These are phyloP conservation scores for Pristis pectinata DNA, from an alignment of 2,797 vertebrate species.

Conservation along the genomic window DNA sequence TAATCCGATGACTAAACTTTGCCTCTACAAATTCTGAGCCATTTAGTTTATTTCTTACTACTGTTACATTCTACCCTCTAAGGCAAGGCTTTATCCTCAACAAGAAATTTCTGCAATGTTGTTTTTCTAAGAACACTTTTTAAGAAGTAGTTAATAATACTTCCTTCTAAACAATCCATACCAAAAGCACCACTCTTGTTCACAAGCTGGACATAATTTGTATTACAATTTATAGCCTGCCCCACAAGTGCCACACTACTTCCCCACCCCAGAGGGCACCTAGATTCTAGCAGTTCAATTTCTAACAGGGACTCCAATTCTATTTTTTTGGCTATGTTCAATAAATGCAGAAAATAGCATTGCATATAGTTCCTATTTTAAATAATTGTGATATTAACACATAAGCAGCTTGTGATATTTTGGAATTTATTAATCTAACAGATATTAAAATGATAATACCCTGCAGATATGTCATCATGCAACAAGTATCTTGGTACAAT, in stretches of 20 bases:
- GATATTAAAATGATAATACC: neutral
- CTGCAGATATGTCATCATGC: neutral
- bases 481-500: too few relatives aligned
- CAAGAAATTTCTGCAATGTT: neutral
- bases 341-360: too few relatives aligned
- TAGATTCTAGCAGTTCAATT: neutral
- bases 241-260: too few relatives aligned
- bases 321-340: neutral
- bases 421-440: neutral
- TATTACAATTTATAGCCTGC: neutral
- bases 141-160: neutral
- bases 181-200: neutral
- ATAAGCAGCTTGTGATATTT: neutral
- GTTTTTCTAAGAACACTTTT: neutral
- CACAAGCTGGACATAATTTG: neutral
- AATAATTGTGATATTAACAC: too few relatives aligned
- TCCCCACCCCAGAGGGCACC: too few relatives aligned
- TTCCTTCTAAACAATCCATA: neutral
- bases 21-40: too few relatives aligned
- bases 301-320: neutral
- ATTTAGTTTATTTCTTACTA: neutral
- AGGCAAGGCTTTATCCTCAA: neutral
- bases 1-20: too few relatives aligned
- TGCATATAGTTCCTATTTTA: too few relatives aligned
- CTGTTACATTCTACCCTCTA: neutral